These are phyloP conservation scores for Hyppa rectilinea DNA, from an alignment of 2,888 invertebrate genomes.

Conservation along the genomic window DNA sequence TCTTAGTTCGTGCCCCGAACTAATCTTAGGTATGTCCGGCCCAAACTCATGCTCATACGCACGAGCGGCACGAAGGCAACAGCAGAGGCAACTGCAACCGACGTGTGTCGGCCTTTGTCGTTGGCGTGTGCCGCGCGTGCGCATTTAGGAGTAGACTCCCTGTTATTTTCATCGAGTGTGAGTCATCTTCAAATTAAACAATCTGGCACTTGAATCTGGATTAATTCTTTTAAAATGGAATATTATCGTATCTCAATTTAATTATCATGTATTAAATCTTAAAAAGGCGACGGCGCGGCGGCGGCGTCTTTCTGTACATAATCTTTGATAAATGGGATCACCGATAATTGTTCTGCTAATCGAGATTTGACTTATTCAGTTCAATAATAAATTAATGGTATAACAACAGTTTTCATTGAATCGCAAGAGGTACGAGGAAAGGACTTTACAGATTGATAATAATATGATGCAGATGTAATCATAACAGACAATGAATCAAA, in stretches of 20 bases:
- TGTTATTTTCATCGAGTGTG: neutral
- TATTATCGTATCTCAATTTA: neutral
- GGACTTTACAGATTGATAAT: neutral
- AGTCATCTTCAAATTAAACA: neutral
- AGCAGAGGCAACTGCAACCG: too few relatives aligned
- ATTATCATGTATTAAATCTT: neutral
- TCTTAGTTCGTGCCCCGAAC: too few relatives aligned
- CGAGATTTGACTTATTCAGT: neutral
- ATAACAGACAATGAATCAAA: slow-evolving; percentile 5
- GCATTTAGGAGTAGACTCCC: too few relatives aligned
- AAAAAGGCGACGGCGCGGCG: neutral
- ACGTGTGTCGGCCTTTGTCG: too few relatives aligned
- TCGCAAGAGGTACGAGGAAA: neutral
- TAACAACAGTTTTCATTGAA: neutral
- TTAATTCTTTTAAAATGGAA: neutral
- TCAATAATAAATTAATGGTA: neutral
- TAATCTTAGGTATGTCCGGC: too few relatives aligned
- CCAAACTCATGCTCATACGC: too few relatives aligned
- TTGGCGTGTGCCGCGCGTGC: too few relatives aligned
- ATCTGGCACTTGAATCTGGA: too few relatives aligned
- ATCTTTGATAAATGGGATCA: neutral
- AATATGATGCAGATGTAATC: neutral
- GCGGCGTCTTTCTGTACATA: neutral
- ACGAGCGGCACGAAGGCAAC: too few relatives aligned
- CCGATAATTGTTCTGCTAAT: neutral